These are phyloP conservation scores for Phymorhynchus buccinoides DNA, from an alignment of 1,140 invertebrate species.

Conservation along the genomic window DNA sequence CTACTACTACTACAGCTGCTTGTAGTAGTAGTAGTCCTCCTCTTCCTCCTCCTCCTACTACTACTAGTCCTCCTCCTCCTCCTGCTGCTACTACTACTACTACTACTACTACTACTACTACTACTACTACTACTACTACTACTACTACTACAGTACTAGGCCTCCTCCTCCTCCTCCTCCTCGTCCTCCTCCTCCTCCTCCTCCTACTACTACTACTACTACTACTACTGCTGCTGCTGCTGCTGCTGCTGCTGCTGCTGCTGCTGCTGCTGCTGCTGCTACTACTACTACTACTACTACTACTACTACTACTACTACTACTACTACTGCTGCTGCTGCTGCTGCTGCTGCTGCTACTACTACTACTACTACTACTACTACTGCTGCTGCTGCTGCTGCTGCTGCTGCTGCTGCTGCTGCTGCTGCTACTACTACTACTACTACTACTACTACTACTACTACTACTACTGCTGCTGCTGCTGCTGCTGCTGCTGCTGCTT, in stretches of 20 bases:
- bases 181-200: too few species aligned
- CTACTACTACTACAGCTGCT: too few species aligned
- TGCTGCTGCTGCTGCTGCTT: conserved; percentile 36
- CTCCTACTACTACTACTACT: too few species aligned
- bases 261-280: conserved; percentile 40
- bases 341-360: conserved; percentile 41
- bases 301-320: conserved; percentile 44
- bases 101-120: conserved; percentile 43
- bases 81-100: conserved; percentile 44
- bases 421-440: conserved; percentile 41
- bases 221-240: conserved; percentile 44
- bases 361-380: conserved; percentile 46
- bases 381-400: conserved; percentile 43
- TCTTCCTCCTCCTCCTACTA: too few species aligned
- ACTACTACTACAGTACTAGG: too few species aligned
- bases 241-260: conserved; percentile 40
- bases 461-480: conserved; percentile 43
- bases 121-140: conserved; percentile 46
- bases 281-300: conserved; percentile 38
- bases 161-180: too few species aligned
- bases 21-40: conserved; percentile 36
- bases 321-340: conserved; percentile 41
- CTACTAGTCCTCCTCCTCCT: too few species aligned
- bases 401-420: conserved; percentile 38
- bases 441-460: conserved; percentile 43